Base-by-base conservation (phyloP, 2,797 vertebrate species). In the Pogonophryne albipinna region DNA sequence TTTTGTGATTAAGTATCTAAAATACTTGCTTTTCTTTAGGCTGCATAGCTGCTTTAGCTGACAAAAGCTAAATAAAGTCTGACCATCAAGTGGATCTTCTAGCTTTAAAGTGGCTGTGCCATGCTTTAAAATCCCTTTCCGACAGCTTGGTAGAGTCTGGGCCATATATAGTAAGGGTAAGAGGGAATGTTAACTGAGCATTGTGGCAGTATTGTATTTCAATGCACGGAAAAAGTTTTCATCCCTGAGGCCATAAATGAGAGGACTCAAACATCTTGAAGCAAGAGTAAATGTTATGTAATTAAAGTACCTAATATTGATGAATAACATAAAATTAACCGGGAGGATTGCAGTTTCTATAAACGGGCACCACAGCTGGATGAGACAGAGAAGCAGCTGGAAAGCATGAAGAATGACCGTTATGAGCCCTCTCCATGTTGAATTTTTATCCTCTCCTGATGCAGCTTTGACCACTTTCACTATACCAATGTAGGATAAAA, bases 231-330 rank as follows among this genome's bases (percentile, higher is more conserved):
- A 69, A 83, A 92, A 93, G 0, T 3, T 79, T 10, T 85, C 70
- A 78, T 92, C 89, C 31, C 87, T 83, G 23, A 90, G 64, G 53
- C 92, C 92, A 79, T 94, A 94, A 71, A 94, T 79, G 17, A 94
- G 85, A 52, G 92, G 90, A 78, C 88, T 91, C 46, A 93, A 56
- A 76, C 91, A 90, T 45, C 77, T 80, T 12, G 92, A 87, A 8
- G 55, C 55, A n/a, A 94, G 81, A 64, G 10, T 31, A 49, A 93
- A 92, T 4, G 31, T 10, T 1, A 94, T 46, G 19, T 88, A 93
- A n/a, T 88, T 80, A 34, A 80, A 76, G 49, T 80, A 91, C 51
- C 75, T 89, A 10, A 94, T 0, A 46, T 86, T 59, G 16, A 20
- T 0, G 6, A 0, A 86, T 8, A 87, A 27, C 7, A 16, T 44